Base-by-base conservation (phyloP, 2,113 vertebrate species). In the Colaptes auratus region DNA sequence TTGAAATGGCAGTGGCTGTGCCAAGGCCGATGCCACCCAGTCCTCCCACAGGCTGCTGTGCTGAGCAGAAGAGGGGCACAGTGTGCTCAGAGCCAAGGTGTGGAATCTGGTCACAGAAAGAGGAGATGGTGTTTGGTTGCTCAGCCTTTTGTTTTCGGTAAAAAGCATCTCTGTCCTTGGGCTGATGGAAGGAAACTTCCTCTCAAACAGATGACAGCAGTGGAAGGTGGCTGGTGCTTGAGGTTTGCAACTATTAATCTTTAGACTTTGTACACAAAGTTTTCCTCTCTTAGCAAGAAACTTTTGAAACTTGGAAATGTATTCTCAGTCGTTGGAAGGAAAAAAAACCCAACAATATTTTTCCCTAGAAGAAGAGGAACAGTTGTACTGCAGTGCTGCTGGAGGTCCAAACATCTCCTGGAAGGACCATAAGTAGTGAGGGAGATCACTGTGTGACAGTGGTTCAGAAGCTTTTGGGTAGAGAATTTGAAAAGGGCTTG, bases 141-240 rank as follows among this genome's bases (percentile, higher is more conserved):
- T 28, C 63, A 44, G 42, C 42, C 42, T 44, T 39, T 39, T 39
- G 12, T 39, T 39, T 39, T 15, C 14, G 14, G 1, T 36, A 18
- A n/a, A 6, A 12, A 70, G 21, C n/a, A 21, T 16, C 25, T 28
- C 9, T 46, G 1, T 27, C 5, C 16, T 25, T 24, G 6, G 23
- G 48, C 56, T 36, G 50, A 19, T 23, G 8, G 2, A 42, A 56
- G 31, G 53, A 55, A 59, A 15, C 39, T 35, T 50, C 31, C 15
- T 7, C 24, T 82, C 23, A 12, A 20, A 16, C 11, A 10, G 2
- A 0, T 16, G 24, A 5, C 55, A 48, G 42, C 9, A 27, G 18
- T n/a, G 25, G 24, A 12, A 15, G 28, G 52, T 58, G 20, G 12
- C 39, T 48, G 66, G 14, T 53, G 9, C 24, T 70, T 86, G 27